These are phyloP conservation scores for Tetropium fuscum DNA, from an alignment of 2,888 invertebrate species.

Conservation along the genomic window DNA sequence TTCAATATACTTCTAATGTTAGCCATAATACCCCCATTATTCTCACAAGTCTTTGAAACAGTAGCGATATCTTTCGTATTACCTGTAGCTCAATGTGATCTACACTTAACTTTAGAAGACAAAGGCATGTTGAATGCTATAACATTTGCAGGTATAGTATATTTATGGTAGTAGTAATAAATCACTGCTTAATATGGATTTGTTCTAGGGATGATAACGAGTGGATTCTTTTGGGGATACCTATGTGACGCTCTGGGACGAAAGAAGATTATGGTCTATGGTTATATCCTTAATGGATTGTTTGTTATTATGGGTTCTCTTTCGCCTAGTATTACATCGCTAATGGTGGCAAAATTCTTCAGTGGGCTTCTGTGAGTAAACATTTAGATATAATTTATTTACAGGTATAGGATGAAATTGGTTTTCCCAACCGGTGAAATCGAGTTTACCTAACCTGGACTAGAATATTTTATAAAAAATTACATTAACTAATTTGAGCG, in stretches of 20 bases:
- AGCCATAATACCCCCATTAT: slow-evolving; percentile 72
- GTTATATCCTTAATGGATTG: slow-evolving; percentile 73
- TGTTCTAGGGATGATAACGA: slow-evolving; percentile 77
- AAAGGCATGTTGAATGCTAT: slow-evolving; percentile 78
- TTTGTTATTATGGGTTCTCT: slow-evolving; percentile 74
- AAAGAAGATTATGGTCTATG: slow-evolving; percentile 74
- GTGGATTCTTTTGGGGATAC: slow-evolving; percentile 82
- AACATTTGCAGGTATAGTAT: slow-evolving; percentile 12
- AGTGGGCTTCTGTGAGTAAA: slow-evolving; percentile 51
- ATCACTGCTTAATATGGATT: not conserved
- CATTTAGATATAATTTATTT: not conserved
- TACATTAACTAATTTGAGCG: too few species aligned
- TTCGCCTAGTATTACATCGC: slow-evolving; percentile 74
- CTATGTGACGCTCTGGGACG: slow-evolving; percentile 80
- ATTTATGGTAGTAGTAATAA: not conserved
- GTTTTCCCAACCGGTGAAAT: too few species aligned
- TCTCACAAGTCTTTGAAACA: slow-evolving; percentile 76
- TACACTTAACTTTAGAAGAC: slow-evolving; percentile 73
- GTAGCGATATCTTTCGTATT: slow-evolving; percentile 78
- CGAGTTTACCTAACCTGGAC: too few species aligned
- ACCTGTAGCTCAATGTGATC: slow-evolving; percentile 79
- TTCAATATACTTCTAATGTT: slow-evolving; percentile 60
- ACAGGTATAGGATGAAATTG: too few species aligned
- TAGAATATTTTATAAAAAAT: too few species aligned
- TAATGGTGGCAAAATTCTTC: slow-evolving; percentile 76